phyloP scores from a whole-genome alignment of 2,113 vertebrate species.

The Chlamydotis undulata region DNA sequence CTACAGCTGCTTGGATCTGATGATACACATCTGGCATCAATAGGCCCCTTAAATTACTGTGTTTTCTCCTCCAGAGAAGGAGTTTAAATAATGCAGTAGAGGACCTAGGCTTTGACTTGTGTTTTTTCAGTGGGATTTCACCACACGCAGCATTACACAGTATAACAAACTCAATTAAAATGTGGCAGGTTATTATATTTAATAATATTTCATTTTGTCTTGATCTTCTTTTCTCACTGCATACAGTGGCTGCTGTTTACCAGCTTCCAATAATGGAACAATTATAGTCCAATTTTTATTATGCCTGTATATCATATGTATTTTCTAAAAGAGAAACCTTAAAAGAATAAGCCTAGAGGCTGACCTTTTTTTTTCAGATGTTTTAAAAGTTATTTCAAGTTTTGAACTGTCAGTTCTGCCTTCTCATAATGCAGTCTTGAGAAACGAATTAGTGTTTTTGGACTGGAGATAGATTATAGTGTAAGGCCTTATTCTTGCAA shows the following conservation, averaged over 20 bases:
- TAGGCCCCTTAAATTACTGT: not conserved
- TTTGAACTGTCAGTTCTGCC: not conserved
- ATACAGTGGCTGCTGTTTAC: not conserved
- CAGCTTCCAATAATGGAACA: not conserved
- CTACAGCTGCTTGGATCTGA: not conserved
- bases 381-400: not conserved
- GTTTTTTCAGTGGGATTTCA: not conserved
- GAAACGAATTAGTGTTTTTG: not conserved
- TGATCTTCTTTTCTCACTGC: not conserved
- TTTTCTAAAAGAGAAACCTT: not conserved
- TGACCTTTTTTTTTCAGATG: not conserved
- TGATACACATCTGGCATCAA: not conserved
- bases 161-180: not conserved
- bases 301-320: fast-evolving
- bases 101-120: not conserved
- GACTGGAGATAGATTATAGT: not conserved
- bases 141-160: not conserved
- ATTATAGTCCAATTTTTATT: not conserved
- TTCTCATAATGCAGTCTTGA: not conserved
- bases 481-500: not conserved
- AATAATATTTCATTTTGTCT: not conserved
- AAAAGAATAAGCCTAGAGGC: not conserved
- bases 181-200: not conserved
- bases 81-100: not conserved
- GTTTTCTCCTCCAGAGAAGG: not conserved